A percentile compares a stretch with the other conserved stretches of the same genome.
These are phyloP conservation scores for Dromiciops gliroides DNA, from an alignment of 2,113 vertebrate species.

Conservation along the genomic window DNA sequence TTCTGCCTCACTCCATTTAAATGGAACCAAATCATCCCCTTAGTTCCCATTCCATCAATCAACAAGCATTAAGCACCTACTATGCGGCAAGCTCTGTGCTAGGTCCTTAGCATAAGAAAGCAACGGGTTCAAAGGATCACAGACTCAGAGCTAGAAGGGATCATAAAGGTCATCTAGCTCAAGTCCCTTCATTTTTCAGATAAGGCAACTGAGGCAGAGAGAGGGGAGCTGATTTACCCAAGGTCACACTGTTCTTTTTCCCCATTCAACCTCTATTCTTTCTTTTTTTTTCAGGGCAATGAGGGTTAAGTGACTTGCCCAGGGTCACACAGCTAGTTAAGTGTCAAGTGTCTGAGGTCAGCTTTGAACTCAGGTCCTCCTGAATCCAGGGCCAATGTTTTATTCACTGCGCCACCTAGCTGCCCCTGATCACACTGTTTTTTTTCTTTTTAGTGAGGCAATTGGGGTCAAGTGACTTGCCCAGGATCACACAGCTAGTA, in stretches of 20 bases:
- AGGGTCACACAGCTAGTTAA: no score
- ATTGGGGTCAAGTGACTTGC: no score
- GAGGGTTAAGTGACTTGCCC: no score
- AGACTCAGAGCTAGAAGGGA: neutral
- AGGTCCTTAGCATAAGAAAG: neutral
- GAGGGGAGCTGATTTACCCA: neutral
- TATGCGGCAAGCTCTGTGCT: neutral
- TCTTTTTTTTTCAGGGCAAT: no score
- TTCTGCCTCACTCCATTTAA: conserved; percentile 66
- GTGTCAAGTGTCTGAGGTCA: no score
- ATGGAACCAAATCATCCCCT: conserved; percentile 63
- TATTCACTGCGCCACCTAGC: no score
- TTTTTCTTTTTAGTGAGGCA: no score
- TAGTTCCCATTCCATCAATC: conserved; percentile 59
- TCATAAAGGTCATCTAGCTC: neutral
- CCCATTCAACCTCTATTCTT: no score
- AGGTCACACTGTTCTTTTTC: neutral
- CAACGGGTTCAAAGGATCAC: neutral
- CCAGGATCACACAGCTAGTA: no score
- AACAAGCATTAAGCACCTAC: neutral
- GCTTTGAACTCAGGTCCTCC: no score
- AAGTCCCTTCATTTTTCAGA: neutral
- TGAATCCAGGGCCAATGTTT: no score
- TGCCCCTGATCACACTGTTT: no score
- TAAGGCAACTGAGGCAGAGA: neutral